Evolutionary conservation across 1,140 invertebrate species (phyloP), one percentile per base, ranked within the genome.

Genomic region (Drosophila pruinosa): DNA sequence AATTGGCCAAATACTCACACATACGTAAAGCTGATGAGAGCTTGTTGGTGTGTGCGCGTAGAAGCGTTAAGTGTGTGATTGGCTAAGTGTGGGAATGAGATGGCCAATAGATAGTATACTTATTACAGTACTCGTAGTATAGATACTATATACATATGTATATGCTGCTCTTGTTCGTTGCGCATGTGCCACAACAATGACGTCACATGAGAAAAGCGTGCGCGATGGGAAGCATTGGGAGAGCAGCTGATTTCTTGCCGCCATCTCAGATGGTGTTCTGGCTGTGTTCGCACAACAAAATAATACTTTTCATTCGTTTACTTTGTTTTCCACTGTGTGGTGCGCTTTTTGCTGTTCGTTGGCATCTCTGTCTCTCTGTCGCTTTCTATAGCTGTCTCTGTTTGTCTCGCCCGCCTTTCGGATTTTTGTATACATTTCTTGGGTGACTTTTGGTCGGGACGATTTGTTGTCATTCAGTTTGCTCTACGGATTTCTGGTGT

Each of bases 281-380:
- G 43, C 47, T 54, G 50, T 19, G 39, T 48, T 39, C 17, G 21
- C 21, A 22, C n/a, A 22, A n/a, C 41, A 68, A 74, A 75, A 68
- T 69, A 88, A 75, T 36, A 63, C 69, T 70, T 74, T 81, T 85
- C 76, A 86, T 85, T 86, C 80, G 80, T 50, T 63, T 70, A 58
- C 59, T 63, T 75, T 48, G 58, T 78, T 78, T 78, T 75, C 56
- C 64, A 64, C 68, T 45, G 72, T 75, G 71, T 31, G 68, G 47
- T 72, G 26, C 63, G 45, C 52, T 22, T 50, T 59, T 62, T n/a
- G 15, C 14, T 22, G 56, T 38, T 41, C 45, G 56, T 61, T 19
- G 47, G 10, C 31, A 12, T 34, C 3, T 28, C 26, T 28, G 34
- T 38, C 24, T n/a, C 14, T 19, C 12, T 6, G 15, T 45, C 17